These are phyloP conservation scores for Psittacula echo DNA, from an alignment of 2,797 vertebrate species.

Conservation along the genomic window DNA sequence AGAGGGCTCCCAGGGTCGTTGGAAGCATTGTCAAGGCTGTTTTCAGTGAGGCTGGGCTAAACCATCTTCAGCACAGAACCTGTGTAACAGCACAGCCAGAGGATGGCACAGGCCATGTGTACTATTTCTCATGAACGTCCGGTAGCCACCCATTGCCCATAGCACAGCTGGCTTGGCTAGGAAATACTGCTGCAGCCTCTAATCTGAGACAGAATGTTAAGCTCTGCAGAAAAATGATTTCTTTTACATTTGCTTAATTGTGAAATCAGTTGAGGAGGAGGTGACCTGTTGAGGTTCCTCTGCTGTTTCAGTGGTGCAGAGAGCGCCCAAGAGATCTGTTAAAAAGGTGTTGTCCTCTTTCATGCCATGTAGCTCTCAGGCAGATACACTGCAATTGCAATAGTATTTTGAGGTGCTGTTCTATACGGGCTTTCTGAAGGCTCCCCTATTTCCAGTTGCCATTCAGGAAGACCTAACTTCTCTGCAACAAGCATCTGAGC, in stretches of 20 bases:
- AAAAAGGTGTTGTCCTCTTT: background rate
- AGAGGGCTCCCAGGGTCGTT: background rate
- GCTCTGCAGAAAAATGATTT: background rate
- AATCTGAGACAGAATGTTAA: background rate
- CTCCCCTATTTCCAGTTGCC: background rate
- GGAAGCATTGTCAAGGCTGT: background rate
- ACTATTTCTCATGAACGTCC: background rate
- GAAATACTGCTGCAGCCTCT: background rate
- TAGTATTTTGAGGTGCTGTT: background rate
- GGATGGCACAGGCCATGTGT: background rate
- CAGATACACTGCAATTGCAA: background rate
- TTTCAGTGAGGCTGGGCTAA: background rate
- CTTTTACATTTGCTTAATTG: background rate
- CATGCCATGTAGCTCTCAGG: background rate
- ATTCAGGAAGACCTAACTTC: background rate
- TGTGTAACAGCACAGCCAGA: rapidly evolving
- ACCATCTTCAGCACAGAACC: background rate
- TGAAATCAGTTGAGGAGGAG: background rate
- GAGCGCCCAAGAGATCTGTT: background rate
- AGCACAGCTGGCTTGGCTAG: background rate
- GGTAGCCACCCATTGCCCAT: background rate
- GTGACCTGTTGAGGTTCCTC: background rate
- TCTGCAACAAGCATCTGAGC: background rate
- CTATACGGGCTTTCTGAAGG: background rate
- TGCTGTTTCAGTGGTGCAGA: background rate